phyloP scores from a whole-genome alignment of 2,113 vertebrate species.

The Myodes glareolus region DNA sequence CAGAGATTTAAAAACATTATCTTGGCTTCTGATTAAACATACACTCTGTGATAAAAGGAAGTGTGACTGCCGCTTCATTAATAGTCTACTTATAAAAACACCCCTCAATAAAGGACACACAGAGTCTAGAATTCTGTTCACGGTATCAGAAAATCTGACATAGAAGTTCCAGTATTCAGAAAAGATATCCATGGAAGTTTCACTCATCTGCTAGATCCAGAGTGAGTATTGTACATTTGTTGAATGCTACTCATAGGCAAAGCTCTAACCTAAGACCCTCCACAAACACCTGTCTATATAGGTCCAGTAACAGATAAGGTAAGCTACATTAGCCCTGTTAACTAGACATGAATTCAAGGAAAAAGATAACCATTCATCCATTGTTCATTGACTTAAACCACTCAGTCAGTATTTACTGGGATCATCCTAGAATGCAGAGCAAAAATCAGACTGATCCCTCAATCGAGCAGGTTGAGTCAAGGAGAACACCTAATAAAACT shows the following conservation, averaged over 20 bases:
- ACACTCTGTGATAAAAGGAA: neutral
- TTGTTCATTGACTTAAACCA: neutral
- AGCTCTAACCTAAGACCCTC: neutral
- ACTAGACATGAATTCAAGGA: neutral
- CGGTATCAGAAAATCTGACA: neutral
- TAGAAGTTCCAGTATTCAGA: slow-evolving; percentile 30
- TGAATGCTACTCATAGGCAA: neutral
- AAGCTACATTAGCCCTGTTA: neutral
- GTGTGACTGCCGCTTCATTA: neutral
- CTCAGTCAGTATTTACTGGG: neutral
- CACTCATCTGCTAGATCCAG: neutral
- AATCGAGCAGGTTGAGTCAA: neutral
- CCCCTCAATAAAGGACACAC: slow-evolving; percentile 1
- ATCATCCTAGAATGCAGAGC: neutral
- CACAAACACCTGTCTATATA: neutral
- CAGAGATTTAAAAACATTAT: neutral
- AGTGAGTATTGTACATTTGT: neutral
- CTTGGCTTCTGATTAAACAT: neutral
- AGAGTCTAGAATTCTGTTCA: neutral
- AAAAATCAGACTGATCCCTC: neutral
- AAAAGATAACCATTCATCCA: neutral
- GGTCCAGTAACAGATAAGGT: neutral
- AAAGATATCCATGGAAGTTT: neutral
- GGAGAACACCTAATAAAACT: neutral
- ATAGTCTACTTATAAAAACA: slow-evolving; percentile 42